Conservation (phyloP, 2,888 invertebrate genomes). For the Fragum sueziense region DNA sequence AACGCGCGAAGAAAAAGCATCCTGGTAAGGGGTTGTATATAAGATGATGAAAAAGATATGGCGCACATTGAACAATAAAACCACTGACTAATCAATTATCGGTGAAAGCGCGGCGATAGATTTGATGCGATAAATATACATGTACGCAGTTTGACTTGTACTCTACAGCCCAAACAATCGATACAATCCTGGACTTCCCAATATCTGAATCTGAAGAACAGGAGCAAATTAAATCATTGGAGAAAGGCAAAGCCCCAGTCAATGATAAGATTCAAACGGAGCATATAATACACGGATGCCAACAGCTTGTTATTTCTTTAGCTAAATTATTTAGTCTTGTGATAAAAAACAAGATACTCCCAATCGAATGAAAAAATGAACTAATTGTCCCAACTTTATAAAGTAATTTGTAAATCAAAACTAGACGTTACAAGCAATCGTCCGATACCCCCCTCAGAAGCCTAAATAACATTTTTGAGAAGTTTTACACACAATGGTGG, state of each 20-base stretch:
- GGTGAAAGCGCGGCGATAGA: neutral
- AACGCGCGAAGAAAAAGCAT: neutral
- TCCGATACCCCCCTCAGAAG: neutral
- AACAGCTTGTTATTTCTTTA: neutral
- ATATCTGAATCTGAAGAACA: neutral
- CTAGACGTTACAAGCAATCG: neutral
- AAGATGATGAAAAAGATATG: neutral
- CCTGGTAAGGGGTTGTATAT: neutral
- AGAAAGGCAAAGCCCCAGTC: neutral
- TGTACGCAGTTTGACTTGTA: neutral
- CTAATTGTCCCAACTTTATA: too few relatives aligned
- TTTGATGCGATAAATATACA: neutral
- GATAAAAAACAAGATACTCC: neutral
- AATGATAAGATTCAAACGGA: neutral
- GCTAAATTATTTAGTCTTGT: neutral
- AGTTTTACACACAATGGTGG: too few relatives aligned
- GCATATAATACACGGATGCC: neutral
- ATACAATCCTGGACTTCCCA: neutral
- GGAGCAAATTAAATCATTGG: neutral
- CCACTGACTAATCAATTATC: neutral
- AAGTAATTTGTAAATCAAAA: neutral
- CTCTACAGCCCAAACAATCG: neutral
- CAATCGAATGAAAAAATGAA: neutral
- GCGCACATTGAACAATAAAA: neutral
- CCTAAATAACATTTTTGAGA: neutral